A percentile compares a stretch with the other conserved stretches of the same genome.
Evolutionary conservation across 1,140 invertebrate genomes (phyloP).

Genomic region (Drosophila santomea): DNA sequence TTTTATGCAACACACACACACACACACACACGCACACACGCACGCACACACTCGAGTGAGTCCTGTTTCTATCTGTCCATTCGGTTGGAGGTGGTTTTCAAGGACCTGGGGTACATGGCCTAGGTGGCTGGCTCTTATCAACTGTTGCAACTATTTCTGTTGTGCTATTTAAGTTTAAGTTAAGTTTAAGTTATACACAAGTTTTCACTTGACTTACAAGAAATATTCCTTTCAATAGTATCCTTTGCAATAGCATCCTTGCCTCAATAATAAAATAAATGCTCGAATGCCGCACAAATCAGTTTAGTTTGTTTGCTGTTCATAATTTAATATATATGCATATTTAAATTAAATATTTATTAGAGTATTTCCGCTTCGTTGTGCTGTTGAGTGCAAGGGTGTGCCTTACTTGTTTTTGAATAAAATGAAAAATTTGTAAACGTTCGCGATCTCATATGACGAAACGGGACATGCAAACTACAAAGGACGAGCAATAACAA

Average conservation of each 20-base stretch:
- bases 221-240: too few relatives aligned
- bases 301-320: background rate
- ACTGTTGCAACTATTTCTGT: too few relatives aligned
- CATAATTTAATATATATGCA: too few relatives aligned
- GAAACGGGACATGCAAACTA: conserved; percentile 81
- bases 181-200: too few relatives aligned
- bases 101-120: conserved; percentile 3
- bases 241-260: too few relatives aligned
- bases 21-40: background rate
- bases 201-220: too few relatives aligned
- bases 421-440: conserved; percentile 80
- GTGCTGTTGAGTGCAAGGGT: background rate
- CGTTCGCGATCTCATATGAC: conserved; percentile 77
- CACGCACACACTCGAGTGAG: conserved; percentile 8
- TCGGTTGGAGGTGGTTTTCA: background rate
- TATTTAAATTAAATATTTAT: background rate
- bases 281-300: background rate
- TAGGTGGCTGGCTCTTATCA: background rate
- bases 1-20: conserved; percentile 1
- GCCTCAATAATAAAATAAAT: too few relatives aligned
- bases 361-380: conserved; percentile 6
- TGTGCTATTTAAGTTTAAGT: too few relatives aligned
- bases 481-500: conserved; percentile 67
- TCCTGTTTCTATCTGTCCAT: conserved; percentile 29
- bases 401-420: conserved; percentile 56